Percentiles rank a stretch among this genome's conserved stretches.
Evolutionary conservation across 2,888 invertebrate species (phyloP).

Genomic region (Norana najaformis): DNA sequence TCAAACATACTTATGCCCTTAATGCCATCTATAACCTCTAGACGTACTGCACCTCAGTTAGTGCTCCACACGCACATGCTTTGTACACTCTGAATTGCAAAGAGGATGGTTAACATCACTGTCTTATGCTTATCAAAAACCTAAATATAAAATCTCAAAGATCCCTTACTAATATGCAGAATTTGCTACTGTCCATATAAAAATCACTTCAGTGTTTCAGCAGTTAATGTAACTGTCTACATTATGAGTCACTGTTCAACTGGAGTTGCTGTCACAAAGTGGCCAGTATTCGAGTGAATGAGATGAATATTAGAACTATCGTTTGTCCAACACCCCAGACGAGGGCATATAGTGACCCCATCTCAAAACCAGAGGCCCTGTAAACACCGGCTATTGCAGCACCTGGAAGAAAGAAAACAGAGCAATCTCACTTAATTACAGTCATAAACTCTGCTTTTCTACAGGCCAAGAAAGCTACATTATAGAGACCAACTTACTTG

Average conservation of each 20-base stretch:
- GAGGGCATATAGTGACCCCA: constrained; percentile 87
- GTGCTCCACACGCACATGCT: too few species aligned
- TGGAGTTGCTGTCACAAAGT: constrained; percentile 70
- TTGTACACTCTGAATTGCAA: not conserved
- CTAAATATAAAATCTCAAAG: not conserved
- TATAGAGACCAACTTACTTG: not conserved
- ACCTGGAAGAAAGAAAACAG: constrained; percentile 68
- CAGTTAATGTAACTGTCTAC: not conserved
- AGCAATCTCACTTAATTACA: not conserved
- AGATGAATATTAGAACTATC: constrained; percentile 82
- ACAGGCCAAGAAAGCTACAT: not conserved
- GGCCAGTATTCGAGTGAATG: constrained; percentile 88
- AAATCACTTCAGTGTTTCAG: not conserved
- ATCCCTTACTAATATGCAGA: not conserved
- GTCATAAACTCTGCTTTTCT: not conserved
- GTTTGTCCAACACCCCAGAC: constrained; percentile 95
- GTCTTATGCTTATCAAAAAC: not conserved
- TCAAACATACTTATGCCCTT: too few species aligned
- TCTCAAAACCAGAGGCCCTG: constrained; percentile 82
- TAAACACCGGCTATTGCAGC: constrained; percentile 92
- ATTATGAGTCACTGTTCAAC: not conserved
- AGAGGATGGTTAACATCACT: not conserved
- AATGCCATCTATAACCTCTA: too few species aligned
- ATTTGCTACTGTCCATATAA: constrained; percentile 13
- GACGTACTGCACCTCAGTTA: too few species aligned